phyloP scores from a whole-genome alignment of 2,888 invertebrate genomes.

The Pandemis corylana region DNA sequence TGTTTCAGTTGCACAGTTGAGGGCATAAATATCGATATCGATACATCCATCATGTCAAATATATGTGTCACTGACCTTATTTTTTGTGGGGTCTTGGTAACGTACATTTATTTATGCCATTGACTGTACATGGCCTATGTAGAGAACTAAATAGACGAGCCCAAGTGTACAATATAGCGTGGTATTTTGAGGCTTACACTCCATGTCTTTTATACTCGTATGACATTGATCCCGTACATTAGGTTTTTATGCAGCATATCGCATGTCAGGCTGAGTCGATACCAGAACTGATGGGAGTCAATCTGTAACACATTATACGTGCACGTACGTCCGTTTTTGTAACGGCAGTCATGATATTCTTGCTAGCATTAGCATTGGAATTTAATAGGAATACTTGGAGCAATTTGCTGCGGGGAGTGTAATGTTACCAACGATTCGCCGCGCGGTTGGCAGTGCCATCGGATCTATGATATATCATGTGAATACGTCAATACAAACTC shows the following conservation, averaged over 20 bases:
- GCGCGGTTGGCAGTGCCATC: not conserved
- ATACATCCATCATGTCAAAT: too few species aligned
- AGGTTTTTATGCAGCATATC: slow-evolving; percentile 11
- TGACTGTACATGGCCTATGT: too few species aligned
- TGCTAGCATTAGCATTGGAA: slow-evolving; percentile 16
- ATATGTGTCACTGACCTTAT: too few species aligned
- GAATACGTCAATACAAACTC: not conserved
- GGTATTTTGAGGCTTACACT: too few species aligned
- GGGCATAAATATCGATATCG: too few species aligned
- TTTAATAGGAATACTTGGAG: slow-evolving; percentile 1
- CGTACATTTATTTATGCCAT: too few species aligned
- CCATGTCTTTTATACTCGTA: not conserved
- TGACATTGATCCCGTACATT: slow-evolving; percentile 24
- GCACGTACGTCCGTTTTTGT: slow-evolving; percentile 20
- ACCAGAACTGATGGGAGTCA: slow-evolving; percentile 29
- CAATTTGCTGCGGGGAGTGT: not conserved
- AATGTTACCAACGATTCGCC: not conserved
- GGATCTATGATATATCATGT: not conserved
- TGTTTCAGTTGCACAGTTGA: too few species aligned
- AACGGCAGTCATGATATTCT: slow-evolving; percentile 15
- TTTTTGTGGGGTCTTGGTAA: too few species aligned
- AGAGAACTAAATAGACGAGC: too few species aligned
- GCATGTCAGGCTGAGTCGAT: slow-evolving; percentile 8
- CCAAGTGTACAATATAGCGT: too few species aligned
- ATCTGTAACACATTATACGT: slow-evolving; percentile 32